Evolutionary conservation across 2,113 vertebrate genomes (phyloP).

Genomic region (Chiloscyllium plagiosum): DNA sequence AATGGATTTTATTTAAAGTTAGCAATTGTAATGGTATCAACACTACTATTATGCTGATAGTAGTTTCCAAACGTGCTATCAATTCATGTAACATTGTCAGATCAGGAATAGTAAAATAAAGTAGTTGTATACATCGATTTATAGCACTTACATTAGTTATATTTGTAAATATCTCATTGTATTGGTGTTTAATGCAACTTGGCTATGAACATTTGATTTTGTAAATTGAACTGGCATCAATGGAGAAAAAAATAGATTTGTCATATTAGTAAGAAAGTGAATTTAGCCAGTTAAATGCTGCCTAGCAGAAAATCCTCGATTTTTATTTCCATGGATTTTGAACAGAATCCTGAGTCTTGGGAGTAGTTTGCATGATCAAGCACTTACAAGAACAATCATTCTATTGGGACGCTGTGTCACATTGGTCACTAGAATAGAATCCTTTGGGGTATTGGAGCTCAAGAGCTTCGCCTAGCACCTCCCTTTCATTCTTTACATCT

Average conservation of each 20-base stretch:
- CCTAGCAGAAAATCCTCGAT: slow-evolving; percentile 24
- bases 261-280: background rate
- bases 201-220: background rate
- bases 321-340: slow-evolving; percentile 31
- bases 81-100: background rate
- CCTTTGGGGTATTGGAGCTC: slow-evolving; percentile 56
- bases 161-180: background rate
- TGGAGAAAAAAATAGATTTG: slow-evolving; percentile 7
- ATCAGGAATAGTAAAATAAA: background rate
- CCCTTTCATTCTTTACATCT: slow-evolving; percentile 71
- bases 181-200: background rate
- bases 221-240: background rate
- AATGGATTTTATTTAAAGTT: background rate
- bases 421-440: slow-evolving; percentile 64
- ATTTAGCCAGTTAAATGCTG: slow-evolving; percentile 7
- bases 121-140: background rate
- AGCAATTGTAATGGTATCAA: background rate
- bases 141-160: background rate
- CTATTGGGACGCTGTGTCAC: slow-evolving; percentile 52
- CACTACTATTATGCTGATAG: background rate
- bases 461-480: slow-evolving; percentile 51
- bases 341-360: slow-evolving; percentile 26
- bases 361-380: slow-evolving; percentile 48
- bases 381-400: slow-evolving; percentile 44
- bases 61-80: background rate